Base-by-base conservation (phyloP, 2,888 invertebrate species). In the Plagiodera versicolora region DNA sequence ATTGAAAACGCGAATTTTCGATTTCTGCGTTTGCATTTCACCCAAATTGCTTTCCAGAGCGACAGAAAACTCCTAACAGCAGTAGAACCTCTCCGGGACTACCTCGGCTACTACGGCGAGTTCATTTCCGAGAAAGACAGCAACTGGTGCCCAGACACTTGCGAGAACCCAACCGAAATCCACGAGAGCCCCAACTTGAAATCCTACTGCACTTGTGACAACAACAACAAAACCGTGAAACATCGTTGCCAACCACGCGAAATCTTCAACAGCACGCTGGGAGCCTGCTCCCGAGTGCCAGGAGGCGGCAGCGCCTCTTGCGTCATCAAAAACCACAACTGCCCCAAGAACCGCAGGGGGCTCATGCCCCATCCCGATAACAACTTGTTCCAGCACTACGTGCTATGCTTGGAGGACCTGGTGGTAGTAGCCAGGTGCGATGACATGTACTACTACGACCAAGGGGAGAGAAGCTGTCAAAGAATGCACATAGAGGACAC, bases 81-180 rank as follows among this genome's bases (percentile, higher is more conserved):
- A 17, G 44, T 44, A 10, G 18, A 30, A 44, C n/a, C 18, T n/a
- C 39, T 53, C 14, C 24, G 53, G 24, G 53, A 53, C 16, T 53
- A 44, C 20, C 39, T 53, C n/a, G 53, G 53, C 11, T 53, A 53
- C 16, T 44, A 44, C 17, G 44, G 24, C 20, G 18, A 44, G n/a
- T 53, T 53, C 28, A 16, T 44, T 44, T 19, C 53, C 1, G 44
- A 53, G 28, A 20, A 44, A 44, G n/a, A 44, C n/a, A 16, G 16
- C 16, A 8, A 53, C 18, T 53, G 53, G 53, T 53, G 53, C 44
- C 53, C 53, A 16, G 11, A 11, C 1, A 24, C 4, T 3, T 53
- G 53, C 28, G 28, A 44, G 3, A 16, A 20, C 24, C 16, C 17
- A 16, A 44, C 44, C 0, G 19, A 44, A 53, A 44, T 53, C 19